phyloP scores from a whole-genome alignment of 2,888 invertebrate genomes.

The Bursaphelenchus okinawaensis region DNA sequence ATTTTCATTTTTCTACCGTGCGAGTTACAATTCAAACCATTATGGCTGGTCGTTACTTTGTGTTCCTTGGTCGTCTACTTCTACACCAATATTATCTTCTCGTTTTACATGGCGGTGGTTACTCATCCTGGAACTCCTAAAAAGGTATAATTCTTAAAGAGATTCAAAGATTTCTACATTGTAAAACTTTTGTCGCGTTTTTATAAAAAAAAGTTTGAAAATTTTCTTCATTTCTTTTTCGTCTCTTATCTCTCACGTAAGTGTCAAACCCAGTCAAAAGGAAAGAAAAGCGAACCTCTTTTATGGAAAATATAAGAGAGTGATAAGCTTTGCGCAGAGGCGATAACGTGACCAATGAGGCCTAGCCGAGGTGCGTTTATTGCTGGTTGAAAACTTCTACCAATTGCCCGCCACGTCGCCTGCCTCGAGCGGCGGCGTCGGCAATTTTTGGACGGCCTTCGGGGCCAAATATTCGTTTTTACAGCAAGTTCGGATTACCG shows the following conservation, averaged over 20 bases:
- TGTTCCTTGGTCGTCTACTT: conserved; percentile 25
- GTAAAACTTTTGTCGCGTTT: no score
- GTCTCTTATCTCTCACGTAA: no score
- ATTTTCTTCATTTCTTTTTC: no score
- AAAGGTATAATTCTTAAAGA: conserved; percentile 19
- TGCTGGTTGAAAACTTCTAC: conserved; percentile 50
- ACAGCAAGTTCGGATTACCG: no score
- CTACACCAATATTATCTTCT: conserved; percentile 23
- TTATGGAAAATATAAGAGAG: no score
- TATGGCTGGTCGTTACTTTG: conserved; percentile 18
- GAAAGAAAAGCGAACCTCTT: no score
- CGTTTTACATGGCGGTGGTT: conserved; percentile 25
- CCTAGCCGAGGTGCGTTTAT: conserved; percentile 52
- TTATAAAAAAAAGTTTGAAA: neutral
- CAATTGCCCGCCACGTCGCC: conserved; percentile 34
- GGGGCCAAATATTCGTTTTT: neutral
- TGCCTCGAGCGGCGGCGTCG: conserved; percentile 22
- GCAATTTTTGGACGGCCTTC: conserved; percentile 26
- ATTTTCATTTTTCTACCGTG: conserved; percentile 32
- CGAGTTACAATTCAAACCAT: conserved; percentile 24
- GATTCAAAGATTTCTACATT: no score
- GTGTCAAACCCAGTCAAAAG: no score
- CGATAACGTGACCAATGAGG: conserved; percentile 51
- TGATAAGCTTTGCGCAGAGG: conserved; percentile 47
- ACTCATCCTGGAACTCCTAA: conserved; percentile 29